These are phyloP conservation scores for Sebastes ruberrimus DNA, from an alignment of 2,797 vertebrate species.

Conservation along the genomic window DNA sequence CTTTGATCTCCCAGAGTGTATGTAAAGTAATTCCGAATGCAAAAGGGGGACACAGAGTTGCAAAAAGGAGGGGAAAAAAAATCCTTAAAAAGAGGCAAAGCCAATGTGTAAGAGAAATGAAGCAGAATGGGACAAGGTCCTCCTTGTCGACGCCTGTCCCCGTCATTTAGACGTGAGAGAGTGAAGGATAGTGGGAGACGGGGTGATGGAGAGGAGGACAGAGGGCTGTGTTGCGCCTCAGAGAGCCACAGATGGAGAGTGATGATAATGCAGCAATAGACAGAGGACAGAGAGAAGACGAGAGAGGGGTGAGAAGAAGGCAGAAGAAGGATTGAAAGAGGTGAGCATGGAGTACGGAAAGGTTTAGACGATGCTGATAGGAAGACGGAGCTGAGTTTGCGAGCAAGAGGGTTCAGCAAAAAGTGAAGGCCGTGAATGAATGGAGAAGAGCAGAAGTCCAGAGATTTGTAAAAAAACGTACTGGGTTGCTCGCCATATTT, in stretches of 20 bases:
- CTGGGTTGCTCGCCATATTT: slow-evolving; percentile 5
- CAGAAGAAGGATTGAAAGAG: not conserved
- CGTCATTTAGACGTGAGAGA: slow-evolving; percentile 44
- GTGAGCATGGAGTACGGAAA: not conserved
- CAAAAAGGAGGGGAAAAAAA: not conserved
- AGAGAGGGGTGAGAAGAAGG: not conserved
- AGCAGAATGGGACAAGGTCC: slow-evolving; percentile 30
- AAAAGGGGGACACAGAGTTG: not conserved
- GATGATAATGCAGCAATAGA: slow-evolving; percentile 65
- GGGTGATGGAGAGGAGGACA: slow-evolving; percentile 62
- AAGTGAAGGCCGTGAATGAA: not conserved
- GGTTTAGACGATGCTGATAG: not conserved
- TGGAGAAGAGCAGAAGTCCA: not conserved
- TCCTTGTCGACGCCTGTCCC: slow-evolving; percentile 46
- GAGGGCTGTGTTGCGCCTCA: slow-evolving; percentile 60
- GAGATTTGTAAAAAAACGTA: not conserved
- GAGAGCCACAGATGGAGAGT: slow-evolving; percentile 66
- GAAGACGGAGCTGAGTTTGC: slow-evolving; percentile 1
- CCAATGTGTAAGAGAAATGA: slow-evolving; percentile 9
- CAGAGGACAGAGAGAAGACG: slow-evolving; percentile 35
- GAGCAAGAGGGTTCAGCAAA: not conserved
- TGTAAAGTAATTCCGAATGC: not conserved
- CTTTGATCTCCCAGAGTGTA: not conserved
- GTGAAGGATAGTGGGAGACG: slow-evolving; percentile 50
- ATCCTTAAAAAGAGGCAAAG: not conserved